Base-by-base conservation (phyloP, 2,113 vertebrate genomes). In the Hassar affinis region DNA sequence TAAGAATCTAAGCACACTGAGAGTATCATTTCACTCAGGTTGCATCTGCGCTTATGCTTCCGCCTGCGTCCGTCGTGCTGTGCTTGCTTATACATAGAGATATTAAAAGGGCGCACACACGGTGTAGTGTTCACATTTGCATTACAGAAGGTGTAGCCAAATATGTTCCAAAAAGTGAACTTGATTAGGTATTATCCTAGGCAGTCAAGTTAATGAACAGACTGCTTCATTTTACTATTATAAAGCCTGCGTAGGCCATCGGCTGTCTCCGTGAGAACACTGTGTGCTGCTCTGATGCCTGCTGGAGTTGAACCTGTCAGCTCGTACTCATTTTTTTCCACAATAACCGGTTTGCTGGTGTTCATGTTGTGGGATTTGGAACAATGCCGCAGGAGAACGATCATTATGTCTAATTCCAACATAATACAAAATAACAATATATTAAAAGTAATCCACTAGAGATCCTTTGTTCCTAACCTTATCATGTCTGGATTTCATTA, bases 201-300 rank as follows among this genome's bases (percentile, higher is more conserved):
- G 27, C 72, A 18, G 30, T 47, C 27, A 51, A 51, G 27, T 27
- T 51, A 45, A 62, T 12, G 47, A 72, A 75, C 11, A 76, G 81
- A 38, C 59, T 79, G 76, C 69, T 52, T 47, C n/a, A 83, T 71
- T 82, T 49, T 83, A 27, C 66, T 47, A 14, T 68, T 49, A 83
- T 77, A 78, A 83, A 77, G 47, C 59, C 69, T 76, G 27, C 72
- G 59, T 82, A 79, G 66, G 76, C 72, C 54, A 27, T 52, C 79
- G 59, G 62, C 78, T 81, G 75, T 86, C 82, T 59, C 61, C 47
- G 81, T 79, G 78, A 87, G 79, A 77, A 87, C 79, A 79, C 56
- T 35, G 49, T 42, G 57, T 69, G 47, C 68, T 51, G 45, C 81
- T 57, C 77, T 79, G 74, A 52, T 69, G 25, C 17, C 15, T 69